phyloP scores from a whole-genome alignment of 1,140 invertebrate species.

The Marisa cornuarietis region DNA sequence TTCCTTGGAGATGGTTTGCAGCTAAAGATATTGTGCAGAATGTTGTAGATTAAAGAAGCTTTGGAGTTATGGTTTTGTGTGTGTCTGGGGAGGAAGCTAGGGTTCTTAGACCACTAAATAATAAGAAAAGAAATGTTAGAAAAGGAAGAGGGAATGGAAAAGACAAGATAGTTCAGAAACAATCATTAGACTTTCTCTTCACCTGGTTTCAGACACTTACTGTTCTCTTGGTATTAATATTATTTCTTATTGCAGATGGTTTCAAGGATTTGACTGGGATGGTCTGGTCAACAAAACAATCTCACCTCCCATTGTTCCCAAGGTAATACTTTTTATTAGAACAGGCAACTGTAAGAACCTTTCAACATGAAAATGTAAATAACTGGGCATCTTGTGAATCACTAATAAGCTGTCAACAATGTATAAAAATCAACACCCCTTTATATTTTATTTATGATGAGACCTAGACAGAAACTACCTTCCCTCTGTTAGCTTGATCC shows the following conservation, averaged over 20 bases:
- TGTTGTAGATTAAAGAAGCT: not conserved
- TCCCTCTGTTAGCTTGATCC: too few species aligned
- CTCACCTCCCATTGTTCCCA: conserved; percentile 59
- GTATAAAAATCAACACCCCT: not conserved
- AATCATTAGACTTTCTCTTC: not conserved
- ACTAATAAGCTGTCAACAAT: not conserved
- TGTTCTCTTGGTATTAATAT: not conserved
- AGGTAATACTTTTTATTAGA: conserved; percentile 39
- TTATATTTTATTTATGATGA: not conserved
- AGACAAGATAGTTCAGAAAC: not conserved
- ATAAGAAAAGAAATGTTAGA: too few species aligned
- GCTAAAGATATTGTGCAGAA: too few species aligned
- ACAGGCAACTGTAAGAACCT: too few species aligned
- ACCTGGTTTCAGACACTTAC: not conserved
- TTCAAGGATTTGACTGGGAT: conserved; percentile 99
- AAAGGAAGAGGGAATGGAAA: too few species aligned
- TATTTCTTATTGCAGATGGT: conserved; percentile 81
- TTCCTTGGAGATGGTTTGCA: too few species aligned
- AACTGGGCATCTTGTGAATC: not conserved
- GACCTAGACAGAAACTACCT: too few species aligned
- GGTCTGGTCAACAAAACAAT: conserved; percentile 75
- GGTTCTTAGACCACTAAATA: not conserved
- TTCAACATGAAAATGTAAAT: too few species aligned
- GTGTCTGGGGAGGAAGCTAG: too few species aligned
- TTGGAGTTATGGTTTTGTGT: not conserved